Evolutionary conservation across 2,888 invertebrate genomes (phyloP), one percentile per base, ranked within the genome.

Genomic region (Ectemnius lituratus): DNA sequence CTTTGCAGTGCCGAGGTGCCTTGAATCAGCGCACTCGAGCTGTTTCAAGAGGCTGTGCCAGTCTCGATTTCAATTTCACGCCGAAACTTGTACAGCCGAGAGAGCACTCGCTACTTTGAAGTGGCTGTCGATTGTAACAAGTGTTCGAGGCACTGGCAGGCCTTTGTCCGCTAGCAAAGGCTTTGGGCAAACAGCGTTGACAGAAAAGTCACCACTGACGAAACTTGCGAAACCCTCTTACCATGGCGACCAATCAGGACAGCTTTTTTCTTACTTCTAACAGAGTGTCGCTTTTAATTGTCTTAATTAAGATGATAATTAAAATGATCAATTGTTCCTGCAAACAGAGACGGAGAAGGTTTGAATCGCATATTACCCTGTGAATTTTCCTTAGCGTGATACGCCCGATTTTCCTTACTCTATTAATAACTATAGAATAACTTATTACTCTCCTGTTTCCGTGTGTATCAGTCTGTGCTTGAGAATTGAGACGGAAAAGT

Each of bases 151-250:
- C 27, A 18, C 61, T 23, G 64, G 18, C 58, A 57, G 18, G 3
- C n/a, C 45, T 14, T 61, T 61, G 37, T 14, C 14, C 16, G 27
- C 16, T 16, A 2, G 23, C 58, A 58, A 23, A 11, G 45, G 37
- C 60, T 6, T 66, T 47, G 66, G 62, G 13, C 75, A 66, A 69
- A 70, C 57, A 75, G 28, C 18, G 62, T 16, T n/a, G 5, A 64
- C 58, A 57, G 69, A 61, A 16, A 65, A 13, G 20, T 8, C 65
- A 60, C 60, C 47, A 63, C 46, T 69, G 75, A 69, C 66, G 63
- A 65, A 69, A 65, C 63, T 62, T 4, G 11, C n/a, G n/a, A n/a
- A n/a, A n/a, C n/a, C n/a, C n/a, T n/a, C 20, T 20, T 20, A 20
- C 20, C 20, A 20, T 2, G 20, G 37, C 37, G 8, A 37, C 8